Conservation (phyloP, 2,797 vertebrate genomes). For the Chrosomus eos region DNA sequence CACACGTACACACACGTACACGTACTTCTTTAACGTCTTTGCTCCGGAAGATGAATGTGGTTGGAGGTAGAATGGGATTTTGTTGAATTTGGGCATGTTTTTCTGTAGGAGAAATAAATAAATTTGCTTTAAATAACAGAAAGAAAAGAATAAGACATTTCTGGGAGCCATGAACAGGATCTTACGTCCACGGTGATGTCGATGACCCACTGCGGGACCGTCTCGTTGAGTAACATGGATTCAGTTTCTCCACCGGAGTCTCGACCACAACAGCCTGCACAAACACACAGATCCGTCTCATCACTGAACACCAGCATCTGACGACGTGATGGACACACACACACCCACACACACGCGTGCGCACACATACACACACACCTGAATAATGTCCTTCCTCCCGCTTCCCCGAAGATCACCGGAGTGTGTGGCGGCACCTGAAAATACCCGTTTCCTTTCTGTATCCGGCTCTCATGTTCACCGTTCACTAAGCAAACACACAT, state of each 20-base stretch:
- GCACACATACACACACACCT: slow-evolving; percentile 75
- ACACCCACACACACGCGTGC: slow-evolving; percentile 65
- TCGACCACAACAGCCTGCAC: slow-evolving; percentile 83
- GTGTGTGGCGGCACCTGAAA: slow-evolving; percentile 89
- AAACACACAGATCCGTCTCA: neutral
- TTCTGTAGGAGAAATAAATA: slow-evolving; percentile 75
- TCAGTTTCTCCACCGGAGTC: slow-evolving; percentile 87
- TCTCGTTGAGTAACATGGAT: slow-evolving; percentile 90
- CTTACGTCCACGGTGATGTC: slow-evolving; percentile 90
- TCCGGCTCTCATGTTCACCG: slow-evolving; percentile 84
- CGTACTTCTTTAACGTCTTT: slow-evolving; percentile 90
- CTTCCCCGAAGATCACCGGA: slow-evolving; percentile 87
- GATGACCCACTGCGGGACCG: slow-evolving; percentile 88
- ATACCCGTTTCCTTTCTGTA: slow-evolving; percentile 87
- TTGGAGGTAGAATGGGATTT: slow-evolving; percentile 93
- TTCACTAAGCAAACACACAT: slow-evolving; percentile 72
- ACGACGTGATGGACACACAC: slow-evolving; percentile 59
- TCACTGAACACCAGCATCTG: neutral
- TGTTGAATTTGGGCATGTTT: slow-evolving; percentile 94
- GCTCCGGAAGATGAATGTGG: slow-evolving; percentile 89
- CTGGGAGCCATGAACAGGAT: neutral
- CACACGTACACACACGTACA: neutral
- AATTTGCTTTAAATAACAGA: neutral
- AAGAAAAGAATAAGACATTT: neutral
- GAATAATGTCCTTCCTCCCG: slow-evolving; percentile 86